phyloP scores from a whole-genome alignment of 1,140 invertebrate genomes.

The Oryzaephilus surinamensis region DNA sequence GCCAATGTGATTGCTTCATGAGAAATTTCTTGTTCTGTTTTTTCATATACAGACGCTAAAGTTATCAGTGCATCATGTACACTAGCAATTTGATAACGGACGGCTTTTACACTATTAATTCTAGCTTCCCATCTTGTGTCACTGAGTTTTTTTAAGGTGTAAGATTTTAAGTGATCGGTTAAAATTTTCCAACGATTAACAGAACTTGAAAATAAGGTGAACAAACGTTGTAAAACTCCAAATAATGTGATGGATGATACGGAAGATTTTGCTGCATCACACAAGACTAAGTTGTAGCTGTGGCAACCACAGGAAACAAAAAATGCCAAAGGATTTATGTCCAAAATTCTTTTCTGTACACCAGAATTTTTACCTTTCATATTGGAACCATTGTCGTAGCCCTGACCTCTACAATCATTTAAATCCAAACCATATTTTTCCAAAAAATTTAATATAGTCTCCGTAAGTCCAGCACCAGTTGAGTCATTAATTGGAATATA shows the following conservation, averaged over 20 bases:
- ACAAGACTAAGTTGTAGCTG: slow-evolving; percentile 21
- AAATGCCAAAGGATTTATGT: slow-evolving; percentile 16
- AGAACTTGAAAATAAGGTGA: slow-evolving; percentile 13
- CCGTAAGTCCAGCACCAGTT: slow-evolving; percentile 7
- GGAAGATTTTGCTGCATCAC: slow-evolving; percentile 16
- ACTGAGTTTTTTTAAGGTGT: slow-evolving; percentile 20
- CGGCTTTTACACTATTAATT: slow-evolving; percentile 13
- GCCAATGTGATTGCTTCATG: slow-evolving; percentile 12
- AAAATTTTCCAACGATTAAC: slow-evolving; percentile 7
- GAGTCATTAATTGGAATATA: slow-evolving; percentile 11
- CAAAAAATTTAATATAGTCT: slow-evolving; percentile 2
- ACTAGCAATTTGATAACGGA: slow-evolving; percentile 3
- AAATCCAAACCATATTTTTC: slow-evolving; percentile 13
- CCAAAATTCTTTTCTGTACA: slow-evolving; percentile 16
- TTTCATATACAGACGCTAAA: slow-evolving; percentile 2
- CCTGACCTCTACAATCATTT: slow-evolving; percentile 26
- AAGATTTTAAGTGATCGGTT: slow-evolving; percentile 5
- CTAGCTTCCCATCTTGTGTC: slow-evolving; percentile 15
- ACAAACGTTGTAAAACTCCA: slow-evolving; percentile 14
- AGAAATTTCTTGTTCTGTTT: slow-evolving; percentile 16
- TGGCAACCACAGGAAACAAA: slow-evolving; percentile 21
- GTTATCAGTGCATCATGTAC: slow-evolving; percentile 7
- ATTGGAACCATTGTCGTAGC: slow-evolving; percentile 32
- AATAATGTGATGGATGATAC: slow-evolving; percentile 12
- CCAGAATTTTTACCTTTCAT: slow-evolving; percentile 29